Base-by-base conservation (phyloP, 2,797 vertebrate genomes). In the Furcifer pardalis region DNA sequence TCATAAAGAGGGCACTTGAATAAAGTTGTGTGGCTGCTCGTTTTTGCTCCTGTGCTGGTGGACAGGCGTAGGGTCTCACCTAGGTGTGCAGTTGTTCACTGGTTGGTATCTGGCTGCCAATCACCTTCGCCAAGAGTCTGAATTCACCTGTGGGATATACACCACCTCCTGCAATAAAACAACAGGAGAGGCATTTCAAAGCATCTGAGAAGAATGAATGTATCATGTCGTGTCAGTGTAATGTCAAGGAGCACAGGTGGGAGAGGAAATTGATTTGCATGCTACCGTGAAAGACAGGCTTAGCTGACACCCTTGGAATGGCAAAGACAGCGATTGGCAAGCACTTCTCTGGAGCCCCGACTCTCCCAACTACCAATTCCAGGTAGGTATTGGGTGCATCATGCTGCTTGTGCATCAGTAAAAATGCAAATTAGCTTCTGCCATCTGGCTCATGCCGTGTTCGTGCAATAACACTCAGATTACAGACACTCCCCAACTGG, bases 361-460 rank as follows among this genome's bases (percentile, higher is more conserved):
- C 40, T 73, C 77, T 17, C 44, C 1, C 44, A 56, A 5, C 49
- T 62, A 68, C 49, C 37, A 81, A 59, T 85, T 85, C 68, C 52
- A 59, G 46, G 78, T 78, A 81, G 63, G 72, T 75, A 80, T 80
- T 74, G 63, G 66, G 77, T 21, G 15, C 60, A 52, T 68, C 78
- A 81, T 60, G 37, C 72, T 81, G 63, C 35, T 49, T 60, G 52
- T 46, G 52, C 72, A 69, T 69, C 72, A 46, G 78, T 69, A 76
- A 80, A 81, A 81, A 85, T 76, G 79, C 52, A 85, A 76, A 85
- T 81, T 12, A 85, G 59, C 56, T 60, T 25, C 49, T 60, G 63
- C 78, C 84, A 81, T 75, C 72, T 85, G 78, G 72, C 40, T 75
- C 60, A 75, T 60, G 37, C 35, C 10, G 15, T 19, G 17, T 30